phyloP scores from a whole-genome alignment of 2,113 vertebrate species.

The Baryphthengus martii region DNA sequence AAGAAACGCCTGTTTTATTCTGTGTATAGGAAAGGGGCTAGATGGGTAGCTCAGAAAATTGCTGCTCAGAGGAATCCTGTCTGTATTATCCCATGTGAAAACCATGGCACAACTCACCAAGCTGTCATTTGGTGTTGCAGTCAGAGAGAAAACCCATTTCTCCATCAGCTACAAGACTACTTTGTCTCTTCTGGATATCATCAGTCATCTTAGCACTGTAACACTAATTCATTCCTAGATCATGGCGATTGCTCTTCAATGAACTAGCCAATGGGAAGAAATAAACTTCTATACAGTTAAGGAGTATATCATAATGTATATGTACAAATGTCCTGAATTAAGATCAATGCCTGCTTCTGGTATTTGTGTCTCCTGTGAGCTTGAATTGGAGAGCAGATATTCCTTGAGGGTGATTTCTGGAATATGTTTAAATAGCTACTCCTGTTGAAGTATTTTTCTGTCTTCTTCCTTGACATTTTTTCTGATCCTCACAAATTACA shows the following conservation, averaged over 20 bases:
- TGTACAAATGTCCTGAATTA: not conserved
- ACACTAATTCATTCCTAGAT: not conserved
- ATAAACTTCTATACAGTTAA: not conserved
- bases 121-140: not conserved
- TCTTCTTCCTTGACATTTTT: not conserved
- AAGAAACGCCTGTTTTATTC: not conserved
- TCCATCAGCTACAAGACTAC: not conserved
- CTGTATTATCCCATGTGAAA: not conserved
- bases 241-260: not conserved
- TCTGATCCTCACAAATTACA: not conserved
- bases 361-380: not conserved
- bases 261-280: not conserved
- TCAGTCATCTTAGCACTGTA: not conserved
- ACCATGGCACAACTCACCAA: not conserved
- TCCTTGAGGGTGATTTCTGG: not conserved
- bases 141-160: not conserved
- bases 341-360: not conserved
- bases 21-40: not conserved
- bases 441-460: not conserved
- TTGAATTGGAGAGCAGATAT: not conserved
- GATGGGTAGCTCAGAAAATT: not conserved
- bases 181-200: not conserved
- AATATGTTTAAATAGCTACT: not conserved
- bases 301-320: not conserved
- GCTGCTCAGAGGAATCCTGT: not conserved